Evolutionary conservation across 2,888 invertebrate species (phyloP).

Genomic region (Brachyptera putata): DNA sequence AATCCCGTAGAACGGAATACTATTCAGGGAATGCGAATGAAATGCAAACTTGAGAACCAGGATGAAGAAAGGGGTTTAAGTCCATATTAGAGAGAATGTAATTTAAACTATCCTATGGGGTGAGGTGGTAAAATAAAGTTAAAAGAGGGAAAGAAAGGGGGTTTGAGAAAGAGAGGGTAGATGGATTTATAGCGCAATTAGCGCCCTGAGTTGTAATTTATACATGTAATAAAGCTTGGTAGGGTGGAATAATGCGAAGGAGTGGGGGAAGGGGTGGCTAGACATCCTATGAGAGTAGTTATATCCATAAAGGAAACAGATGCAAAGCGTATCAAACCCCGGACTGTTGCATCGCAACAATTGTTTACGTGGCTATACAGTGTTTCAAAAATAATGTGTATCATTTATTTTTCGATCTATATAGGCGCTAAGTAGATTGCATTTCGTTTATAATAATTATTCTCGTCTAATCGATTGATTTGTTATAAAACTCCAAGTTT

Average conservation of each 20-base stretch:
- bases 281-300: conserved; percentile 19
- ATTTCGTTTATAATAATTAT: too few relatives aligned
- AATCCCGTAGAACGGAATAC: background rate
- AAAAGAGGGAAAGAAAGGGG: conserved; percentile 29
- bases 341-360: conserved; percentile 4
- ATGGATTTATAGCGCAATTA: conserved; percentile 36
- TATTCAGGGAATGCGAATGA: conserved; percentile 12
- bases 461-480: too few relatives aligned
- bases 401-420: too few relatives aligned
- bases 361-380: too few relatives aligned
- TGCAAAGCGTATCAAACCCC: conserved; percentile 5
- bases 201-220: conserved; percentile 36
- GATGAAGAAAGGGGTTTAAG: conserved; percentile 20
- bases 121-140: conserved; percentile 25
- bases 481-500: too few relatives aligned
- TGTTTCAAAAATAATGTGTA: too few relatives aligned
- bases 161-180: conserved; percentile 27
- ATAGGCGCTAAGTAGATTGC: too few relatives aligned
- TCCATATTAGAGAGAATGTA: conserved; percentile 22
- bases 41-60: conserved; percentile 13
- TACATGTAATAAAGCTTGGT: conserved; percentile 36
- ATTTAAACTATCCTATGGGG: conserved; percentile 17
- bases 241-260: conserved; percentile 21
- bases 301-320: conserved; percentile 18
- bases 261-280: conserved; percentile 16